These are phyloP conservation scores for Hyposoter dolosus DNA, from an alignment of 2,888 invertebrate genomes.

Conservation along the genomic window DNA sequence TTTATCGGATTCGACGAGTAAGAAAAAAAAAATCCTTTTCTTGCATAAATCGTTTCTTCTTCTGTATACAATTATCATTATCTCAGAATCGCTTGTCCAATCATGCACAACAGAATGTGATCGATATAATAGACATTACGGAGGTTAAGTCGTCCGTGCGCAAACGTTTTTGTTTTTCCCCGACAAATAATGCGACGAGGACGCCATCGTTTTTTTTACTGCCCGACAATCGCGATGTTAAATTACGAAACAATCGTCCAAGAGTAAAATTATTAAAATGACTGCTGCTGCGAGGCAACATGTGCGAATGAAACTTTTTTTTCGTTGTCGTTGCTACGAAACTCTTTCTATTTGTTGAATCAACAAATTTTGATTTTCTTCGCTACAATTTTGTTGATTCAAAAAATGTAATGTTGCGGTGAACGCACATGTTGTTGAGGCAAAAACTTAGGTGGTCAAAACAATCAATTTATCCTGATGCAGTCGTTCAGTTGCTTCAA, in stretches of 20 bases:
- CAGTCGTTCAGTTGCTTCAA: too few relatives aligned
- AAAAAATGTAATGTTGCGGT: too few relatives aligned
- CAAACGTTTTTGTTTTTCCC: constrained; percentile 55
- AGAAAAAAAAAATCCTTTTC: constrained; percentile 48
- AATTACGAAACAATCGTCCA: constrained; percentile 50
- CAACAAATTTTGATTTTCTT: too few relatives aligned
- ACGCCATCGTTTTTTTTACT: constrained; percentile 6
- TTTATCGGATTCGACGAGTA: not conserved
- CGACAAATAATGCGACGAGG: constrained; percentile 22
- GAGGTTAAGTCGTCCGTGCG: constrained; percentile 58
- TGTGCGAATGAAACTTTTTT: constrained; percentile 10
- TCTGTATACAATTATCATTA: constrained; percentile 69
- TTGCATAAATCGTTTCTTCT: constrained; percentile 73
- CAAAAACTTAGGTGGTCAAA: too few relatives aligned
- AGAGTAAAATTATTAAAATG: constrained; percentile 6
- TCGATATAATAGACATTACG: constrained; percentile 45
- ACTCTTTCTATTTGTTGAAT: too few relatives aligned
- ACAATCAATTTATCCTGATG: too few relatives aligned
- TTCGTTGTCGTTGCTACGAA: not conserved
- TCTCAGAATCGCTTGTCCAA: constrained; percentile 43
- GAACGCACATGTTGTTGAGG: too few relatives aligned
- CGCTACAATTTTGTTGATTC: too few relatives aligned
- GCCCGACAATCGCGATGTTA: constrained; percentile 25
- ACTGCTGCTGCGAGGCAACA: not conserved
- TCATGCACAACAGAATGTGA: constrained; percentile 49